Evolutionary conservation across 2,888 invertebrate species (phyloP).

Genomic region (Lasioglossum leucozonium): DNA sequence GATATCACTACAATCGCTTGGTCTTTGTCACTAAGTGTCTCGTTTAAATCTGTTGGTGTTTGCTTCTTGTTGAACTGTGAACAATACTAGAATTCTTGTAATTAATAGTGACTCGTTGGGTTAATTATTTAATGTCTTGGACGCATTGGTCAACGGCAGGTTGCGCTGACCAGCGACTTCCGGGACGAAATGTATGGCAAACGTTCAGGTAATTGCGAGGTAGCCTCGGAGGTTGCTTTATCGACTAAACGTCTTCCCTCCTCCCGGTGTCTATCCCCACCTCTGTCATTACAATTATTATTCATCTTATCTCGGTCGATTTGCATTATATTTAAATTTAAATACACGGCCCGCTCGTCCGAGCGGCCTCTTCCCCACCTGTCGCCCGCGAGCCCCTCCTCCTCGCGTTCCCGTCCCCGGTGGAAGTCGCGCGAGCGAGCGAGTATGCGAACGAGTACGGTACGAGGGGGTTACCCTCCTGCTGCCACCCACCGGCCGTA

Average conservation of each 20-base stretch:
- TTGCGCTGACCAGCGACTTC: background rate
- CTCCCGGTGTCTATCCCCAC: constrained; percentile 19
- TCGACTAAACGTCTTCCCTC: constrained; percentile 67
- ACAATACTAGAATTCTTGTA: background rate
- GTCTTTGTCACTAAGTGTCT: background rate
- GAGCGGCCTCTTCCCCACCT: constrained; percentile 47
- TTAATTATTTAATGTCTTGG: background rate
- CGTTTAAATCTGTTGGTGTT: background rate
- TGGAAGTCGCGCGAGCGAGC: constrained; percentile 2
- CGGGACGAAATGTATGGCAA: constrained; percentile 6
- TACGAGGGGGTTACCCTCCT: constrained; percentile 27
- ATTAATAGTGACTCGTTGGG: background rate
- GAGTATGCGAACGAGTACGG: background rate
- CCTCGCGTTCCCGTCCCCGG: constrained; percentile 53
- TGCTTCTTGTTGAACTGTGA: background rate
- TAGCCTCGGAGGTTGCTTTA: constrained; percentile 68
- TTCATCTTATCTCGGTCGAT: constrained; percentile 82
- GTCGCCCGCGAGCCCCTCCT: constrained; percentile 46
- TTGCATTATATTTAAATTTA: constrained; percentile 83
- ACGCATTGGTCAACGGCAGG: background rate
- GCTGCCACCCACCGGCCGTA: constrained; percentile 61
- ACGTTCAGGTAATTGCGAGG: constrained; percentile 53
- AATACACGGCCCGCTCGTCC: constrained; percentile 69
- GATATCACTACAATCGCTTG: background rate
- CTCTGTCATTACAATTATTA: constrained; percentile 78